Conservation (phyloP, 2,797 vertebrate species). For the Lutjanus argentimaculatus region DNA sequence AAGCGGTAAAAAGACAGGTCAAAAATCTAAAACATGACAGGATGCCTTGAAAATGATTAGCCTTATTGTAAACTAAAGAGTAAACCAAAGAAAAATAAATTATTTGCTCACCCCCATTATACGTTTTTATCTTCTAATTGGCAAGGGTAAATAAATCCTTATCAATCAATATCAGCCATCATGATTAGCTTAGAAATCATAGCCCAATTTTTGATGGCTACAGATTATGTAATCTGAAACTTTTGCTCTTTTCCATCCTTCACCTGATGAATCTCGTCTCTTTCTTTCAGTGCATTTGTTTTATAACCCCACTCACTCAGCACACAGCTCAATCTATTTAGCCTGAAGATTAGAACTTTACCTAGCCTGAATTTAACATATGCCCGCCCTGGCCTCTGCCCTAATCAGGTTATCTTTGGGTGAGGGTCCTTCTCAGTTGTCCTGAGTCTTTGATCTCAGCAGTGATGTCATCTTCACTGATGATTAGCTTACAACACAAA, state of each 20-base stretch:
- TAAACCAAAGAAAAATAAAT: background rate
- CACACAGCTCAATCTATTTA: background rate
- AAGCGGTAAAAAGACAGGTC: background rate
- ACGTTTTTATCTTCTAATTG: background rate
- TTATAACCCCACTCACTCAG: background rate
- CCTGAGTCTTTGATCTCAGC: constrained; percentile 41
- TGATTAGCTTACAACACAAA: constrained; percentile 55
- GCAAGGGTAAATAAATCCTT: background rate
- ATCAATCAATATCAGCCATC: background rate
- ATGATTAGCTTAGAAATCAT: constrained; percentile 7
- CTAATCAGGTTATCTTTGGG: constrained; percentile 35
- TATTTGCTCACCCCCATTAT: background rate
- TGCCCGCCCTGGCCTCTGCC: background rate
- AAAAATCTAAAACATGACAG: background rate
- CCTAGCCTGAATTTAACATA: background rate
- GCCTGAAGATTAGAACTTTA: constrained; percentile 20
- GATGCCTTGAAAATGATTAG: background rate
- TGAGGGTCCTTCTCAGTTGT: constrained; percentile 12
- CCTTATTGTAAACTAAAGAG: background rate
- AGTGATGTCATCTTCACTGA: constrained; percentile 55
- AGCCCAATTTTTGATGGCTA: background rate
- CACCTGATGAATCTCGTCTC: background rate
- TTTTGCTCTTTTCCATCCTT: background rate
- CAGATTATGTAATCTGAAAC: background rate
- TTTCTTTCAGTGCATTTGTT: constrained; percentile 1